Base-by-base conservation (phyloP, 2,888 invertebrate genomes). In the Chalcosyrphus nemorum region DNA sequence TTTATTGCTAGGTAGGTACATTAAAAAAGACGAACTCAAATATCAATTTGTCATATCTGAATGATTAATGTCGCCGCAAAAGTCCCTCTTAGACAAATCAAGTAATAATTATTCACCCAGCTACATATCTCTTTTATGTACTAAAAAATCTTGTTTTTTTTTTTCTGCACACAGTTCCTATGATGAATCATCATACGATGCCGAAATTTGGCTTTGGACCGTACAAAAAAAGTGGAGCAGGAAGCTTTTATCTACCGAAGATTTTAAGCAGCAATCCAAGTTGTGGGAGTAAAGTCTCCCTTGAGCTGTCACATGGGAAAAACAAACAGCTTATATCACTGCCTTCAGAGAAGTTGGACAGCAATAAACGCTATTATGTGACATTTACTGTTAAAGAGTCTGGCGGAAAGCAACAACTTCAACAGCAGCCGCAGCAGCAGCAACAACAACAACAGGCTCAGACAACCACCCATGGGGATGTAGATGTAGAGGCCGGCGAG, bases 281-380 rank as follows among this genome's bases (percentile, higher is more conserved):
- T 47, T 89, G 89, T 86, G 89, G 88, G 71, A 93, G 93, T 88
- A 92, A 94, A 86, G 95, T 95, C 27, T 95, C 95, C 50, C 92
- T 97, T 86, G 97, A 97, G 91, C 93, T 97, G 66, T 96, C 95
- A 68, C 96, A 97, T 88, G 97, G 97, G 45, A 94, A 94, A 70
- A 96, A 96, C 89, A 96, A 96, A 89, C 96, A 97, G 91, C 93
- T 97, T 86, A 97, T 97, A 89, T 95, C 97, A 88, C 93, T 97
- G 90, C 97, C 97, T 65, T 95, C 97, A 17, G 96, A 97, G 89
- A 95, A 94, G 90, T 92, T 97, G 88, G 97, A 97, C 90, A 96
- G 95, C 89, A 96, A 96, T 90, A 97, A 97, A 92, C 94, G 96
- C 89, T 98, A 97, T 92, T 97, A 97, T 91, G 97, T 98, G 78